Conservation (phyloP, 2,797 vertebrate genomes). For the Lepus oiostolus region DNA sequence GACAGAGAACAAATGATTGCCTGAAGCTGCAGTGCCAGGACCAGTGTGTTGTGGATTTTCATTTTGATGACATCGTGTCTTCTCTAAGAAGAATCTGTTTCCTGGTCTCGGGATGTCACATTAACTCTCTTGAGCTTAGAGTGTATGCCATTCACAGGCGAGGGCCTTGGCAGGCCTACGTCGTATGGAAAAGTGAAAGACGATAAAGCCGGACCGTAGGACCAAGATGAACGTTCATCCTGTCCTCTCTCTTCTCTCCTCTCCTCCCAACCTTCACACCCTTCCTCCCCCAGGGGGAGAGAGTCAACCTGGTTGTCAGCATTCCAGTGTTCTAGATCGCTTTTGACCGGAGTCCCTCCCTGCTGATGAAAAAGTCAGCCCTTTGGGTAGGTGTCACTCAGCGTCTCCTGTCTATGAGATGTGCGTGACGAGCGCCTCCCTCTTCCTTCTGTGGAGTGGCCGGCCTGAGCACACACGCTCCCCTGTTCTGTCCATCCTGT, state of each 20-base stretch:
- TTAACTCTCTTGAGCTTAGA: slow-evolving; percentile 15
- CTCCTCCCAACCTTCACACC: background rate
- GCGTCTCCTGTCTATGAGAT: background rate
- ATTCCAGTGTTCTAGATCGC: background rate
- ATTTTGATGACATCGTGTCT: slow-evolving; percentile 42
- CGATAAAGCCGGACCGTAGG: background rate
- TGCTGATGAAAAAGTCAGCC: background rate
- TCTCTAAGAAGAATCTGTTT: slow-evolving; percentile 28
- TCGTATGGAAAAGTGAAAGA: background rate
- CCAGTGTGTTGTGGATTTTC: background rate
- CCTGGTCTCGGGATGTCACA: background rate
- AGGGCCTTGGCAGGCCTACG: background rate
- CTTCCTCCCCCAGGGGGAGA: background rate
- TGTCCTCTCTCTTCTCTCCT: background rate
- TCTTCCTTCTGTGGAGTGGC: background rate
- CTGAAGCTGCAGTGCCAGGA: slow-evolving; percentile 46
- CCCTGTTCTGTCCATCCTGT: background rate
- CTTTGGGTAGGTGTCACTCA: background rate
- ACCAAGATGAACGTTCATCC: background rate
- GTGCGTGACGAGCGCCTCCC: background rate
- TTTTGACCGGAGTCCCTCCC: background rate
- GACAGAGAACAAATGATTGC: background rate
- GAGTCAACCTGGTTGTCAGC: background rate
- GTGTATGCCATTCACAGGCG: background rate
- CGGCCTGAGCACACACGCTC: background rate